Conservation (phyloP, 1,140 invertebrate species). For the Drosophila persimilis region DNA sequence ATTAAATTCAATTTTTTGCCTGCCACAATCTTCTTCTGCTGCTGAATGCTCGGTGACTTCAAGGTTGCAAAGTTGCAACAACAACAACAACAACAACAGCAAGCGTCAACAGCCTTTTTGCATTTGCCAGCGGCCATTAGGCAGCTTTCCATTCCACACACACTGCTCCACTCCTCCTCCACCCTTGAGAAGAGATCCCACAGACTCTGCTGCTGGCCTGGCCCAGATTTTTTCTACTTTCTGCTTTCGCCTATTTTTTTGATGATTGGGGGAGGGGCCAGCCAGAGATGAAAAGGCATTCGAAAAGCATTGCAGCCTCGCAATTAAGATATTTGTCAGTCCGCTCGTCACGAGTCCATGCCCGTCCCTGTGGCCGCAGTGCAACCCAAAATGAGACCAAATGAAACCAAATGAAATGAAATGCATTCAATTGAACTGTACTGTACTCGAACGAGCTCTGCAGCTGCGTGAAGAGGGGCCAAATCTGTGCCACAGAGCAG, state of each 20-base stretch:
- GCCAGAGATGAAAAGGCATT: conserved; percentile 56
- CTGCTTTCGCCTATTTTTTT: too few species aligned
- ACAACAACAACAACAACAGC: conserved; percentile 7
- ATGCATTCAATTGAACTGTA: conserved; percentile 73
- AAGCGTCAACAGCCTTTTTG: conserved; percentile 48
- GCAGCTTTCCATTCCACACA: conserved; percentile 32
- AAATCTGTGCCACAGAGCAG: conserved; percentile 20
- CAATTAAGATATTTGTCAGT: conserved; percentile 81
- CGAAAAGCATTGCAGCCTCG: conserved; percentile 51
- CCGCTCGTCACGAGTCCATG: conserved; percentile 38
- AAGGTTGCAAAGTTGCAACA: conserved; percentile 61
- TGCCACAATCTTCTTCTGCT: background rate
- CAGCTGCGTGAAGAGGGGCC: background rate
- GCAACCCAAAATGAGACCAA: conserved; percentile 26
- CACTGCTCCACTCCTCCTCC: background rate
- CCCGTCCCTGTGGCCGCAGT: background rate
- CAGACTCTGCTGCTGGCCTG: conserved; percentile 16
- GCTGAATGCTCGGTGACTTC: conserved; percentile 29
- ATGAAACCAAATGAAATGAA: conserved; percentile 53
- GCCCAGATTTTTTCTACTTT: too few species aligned
- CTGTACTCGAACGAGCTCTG: background rate
- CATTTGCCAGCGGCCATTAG: conserved; percentile 71
- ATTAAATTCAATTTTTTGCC: conserved; percentile 74
- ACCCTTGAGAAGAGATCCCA: conserved; percentile 18
- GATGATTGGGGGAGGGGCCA: too few species aligned